phyloP scores from a whole-genome alignment of 2,888 invertebrate species.

The Andricus quercusramuli region DNA sequence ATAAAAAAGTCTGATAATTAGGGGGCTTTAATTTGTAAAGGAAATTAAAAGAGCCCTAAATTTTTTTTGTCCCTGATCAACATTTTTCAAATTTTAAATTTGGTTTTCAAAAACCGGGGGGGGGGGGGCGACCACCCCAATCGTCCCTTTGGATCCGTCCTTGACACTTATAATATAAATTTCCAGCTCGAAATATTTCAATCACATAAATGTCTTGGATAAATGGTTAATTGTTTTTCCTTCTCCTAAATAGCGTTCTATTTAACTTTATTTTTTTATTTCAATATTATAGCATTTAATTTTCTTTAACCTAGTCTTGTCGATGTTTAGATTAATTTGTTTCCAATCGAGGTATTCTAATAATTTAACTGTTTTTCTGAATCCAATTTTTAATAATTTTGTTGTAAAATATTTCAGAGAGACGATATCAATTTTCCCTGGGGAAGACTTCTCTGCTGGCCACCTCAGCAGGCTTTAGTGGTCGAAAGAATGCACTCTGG shows the following conservation, averaged over 20 bases:
- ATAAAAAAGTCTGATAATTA: too few species aligned
- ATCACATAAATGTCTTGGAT: background rate
- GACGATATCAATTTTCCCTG: slow-evolving; percentile 82
- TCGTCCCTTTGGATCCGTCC: too few species aligned
- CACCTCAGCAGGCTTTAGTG: slow-evolving; percentile 91
- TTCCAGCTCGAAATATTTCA: background rate
- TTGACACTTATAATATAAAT: background rate
- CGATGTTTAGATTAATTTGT: slow-evolving; percentile 5
- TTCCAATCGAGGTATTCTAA: background rate
- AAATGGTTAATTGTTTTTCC: background rate
- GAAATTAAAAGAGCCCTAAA: too few species aligned
- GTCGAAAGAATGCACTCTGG: slow-evolving; percentile 97
- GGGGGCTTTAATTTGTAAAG: too few species aligned
- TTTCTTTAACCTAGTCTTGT: background rate
- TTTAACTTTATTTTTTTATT: background rate
- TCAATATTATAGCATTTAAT: background rate
- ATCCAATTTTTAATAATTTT: slow-evolving; percentile 6
- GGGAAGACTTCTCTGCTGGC: slow-evolving; percentile 88
- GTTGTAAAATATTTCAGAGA: slow-evolving; percentile 60
- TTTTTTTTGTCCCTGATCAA: too few species aligned
- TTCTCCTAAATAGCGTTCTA: background rate
- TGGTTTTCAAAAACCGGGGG: too few species aligned
- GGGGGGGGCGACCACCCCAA: too few species aligned
- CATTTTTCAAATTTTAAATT: too few species aligned
- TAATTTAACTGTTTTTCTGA: background rate